Evolutionary conservation across 2,797 vertebrate species (phyloP), one percentile per base, ranked within the genome.

Genomic region (Gobionotothen gibberifrons): DNA sequence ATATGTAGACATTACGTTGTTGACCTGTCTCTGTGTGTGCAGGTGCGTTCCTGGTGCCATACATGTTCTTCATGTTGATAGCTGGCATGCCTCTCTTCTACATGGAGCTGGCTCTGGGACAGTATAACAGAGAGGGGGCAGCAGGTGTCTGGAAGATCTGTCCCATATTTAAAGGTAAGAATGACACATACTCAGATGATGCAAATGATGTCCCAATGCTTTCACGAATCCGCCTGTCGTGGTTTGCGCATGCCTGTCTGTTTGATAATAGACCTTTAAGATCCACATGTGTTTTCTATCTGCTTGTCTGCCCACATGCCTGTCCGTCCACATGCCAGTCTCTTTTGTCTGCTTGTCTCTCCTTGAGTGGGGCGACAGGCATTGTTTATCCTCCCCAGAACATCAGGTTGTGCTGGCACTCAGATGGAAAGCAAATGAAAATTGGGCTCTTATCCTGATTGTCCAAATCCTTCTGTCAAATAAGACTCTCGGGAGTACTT

Each of bases 131-230:
- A 63, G 95, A 96, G 81, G 97, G 97, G 13, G 97, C 97, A 0
- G 96, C 96, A 0, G 96, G 97, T 0, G 95, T 97, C 72, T 97
- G 97, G 97, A 97, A 97, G 89, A 97, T 97, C 79, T 97, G 97
- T 43, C 97, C 97, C 44, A 89, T 97, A 81, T 96, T 97, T 82
- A 97, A 97, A 96, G 97, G 97, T 97, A 90, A 21, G 57, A 49
- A 66, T 2, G n/a, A 29, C 51, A 46, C 49, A 62, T 17, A 47
- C n/a, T 43, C 48, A 47, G 13, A 22, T 32, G 1, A 56, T 54
- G 22, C 51, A 49, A 29, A 60, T 44, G 19, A 22, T 32, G 64
- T 21, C 60, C 69, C 48, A 56, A 42, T 15, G 32, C 39, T 32
- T 44, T 26, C 19, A 65, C 26, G 44, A 72, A 57, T 65, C 32